phyloP scores from a whole-genome alignment of 2,797 vertebrate species.

The Acanthopagrus latus region DNA sequence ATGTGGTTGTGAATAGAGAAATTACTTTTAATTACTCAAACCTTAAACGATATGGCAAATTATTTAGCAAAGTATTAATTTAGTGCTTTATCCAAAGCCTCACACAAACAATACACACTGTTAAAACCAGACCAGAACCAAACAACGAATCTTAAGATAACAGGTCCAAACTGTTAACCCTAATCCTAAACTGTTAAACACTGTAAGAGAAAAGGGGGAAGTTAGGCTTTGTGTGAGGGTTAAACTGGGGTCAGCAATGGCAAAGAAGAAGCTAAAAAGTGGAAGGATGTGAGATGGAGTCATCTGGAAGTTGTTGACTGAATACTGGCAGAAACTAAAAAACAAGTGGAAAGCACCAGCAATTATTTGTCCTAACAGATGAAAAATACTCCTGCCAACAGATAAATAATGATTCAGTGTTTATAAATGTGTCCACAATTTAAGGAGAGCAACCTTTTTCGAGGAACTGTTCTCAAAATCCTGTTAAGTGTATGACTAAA shows the following conservation, averaged over 20 bases:
- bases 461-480: background rate
- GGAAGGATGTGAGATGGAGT: conserved; percentile 72
- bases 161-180: conserved; percentile 9
- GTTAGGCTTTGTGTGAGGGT: conserved; percentile 44
- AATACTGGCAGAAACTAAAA: conserved; percentile 58
- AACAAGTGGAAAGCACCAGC: conserved; percentile 22
- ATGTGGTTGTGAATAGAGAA: conserved; percentile 29
- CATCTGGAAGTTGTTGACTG: conserved; percentile 76
- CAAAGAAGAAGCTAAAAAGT: conserved; percentile 78
- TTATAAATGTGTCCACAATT: conserved; percentile 2
- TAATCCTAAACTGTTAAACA: conserved; percentile 31
- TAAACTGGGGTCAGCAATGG: conserved; percentile 52
- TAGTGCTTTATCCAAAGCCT: background rate
- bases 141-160: conserved; percentile 1
- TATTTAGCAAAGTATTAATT: background rate
- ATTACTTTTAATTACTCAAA: conserved; percentile 2
- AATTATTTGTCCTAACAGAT: background rate
- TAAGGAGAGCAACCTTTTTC: background rate
- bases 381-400: background rate
- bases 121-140: background rate
- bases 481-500: background rate
- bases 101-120: background rate
- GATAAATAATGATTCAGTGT: background rate
- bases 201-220: conserved; percentile 52
- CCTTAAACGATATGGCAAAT: background rate